Evolutionary conservation across 2,797 vertebrate species (phyloP).

Genomic region (Clarias fuscus): DNA sequence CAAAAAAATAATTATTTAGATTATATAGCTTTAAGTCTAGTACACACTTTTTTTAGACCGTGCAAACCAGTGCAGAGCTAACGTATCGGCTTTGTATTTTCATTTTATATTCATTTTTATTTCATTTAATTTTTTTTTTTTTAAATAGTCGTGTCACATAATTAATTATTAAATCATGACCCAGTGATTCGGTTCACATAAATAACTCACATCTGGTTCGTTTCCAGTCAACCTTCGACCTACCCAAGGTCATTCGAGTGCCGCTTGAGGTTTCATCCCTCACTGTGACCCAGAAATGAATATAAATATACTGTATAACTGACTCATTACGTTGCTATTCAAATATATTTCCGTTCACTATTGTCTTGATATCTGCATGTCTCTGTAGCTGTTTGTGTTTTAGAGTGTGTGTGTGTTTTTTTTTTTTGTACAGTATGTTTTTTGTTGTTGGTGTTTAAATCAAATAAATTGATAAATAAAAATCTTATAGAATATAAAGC

Average conservation of each 20-base stretch:
- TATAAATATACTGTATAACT: not conserved
- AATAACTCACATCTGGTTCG: constrained; percentile 53
- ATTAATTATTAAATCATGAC: not conserved
- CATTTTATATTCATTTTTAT: not conserved
- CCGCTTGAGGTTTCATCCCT: constrained; percentile 70
- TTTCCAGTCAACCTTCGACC: constrained; percentile 68
- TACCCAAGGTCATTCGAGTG: constrained; percentile 69
- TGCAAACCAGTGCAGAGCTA: not conserved
- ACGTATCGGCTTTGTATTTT: not conserved
- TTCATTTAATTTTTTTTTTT: not conserved
- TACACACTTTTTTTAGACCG: not conserved
- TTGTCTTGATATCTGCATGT: not conserved
- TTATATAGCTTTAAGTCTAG: not conserved
- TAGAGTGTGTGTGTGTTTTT: too few relatives aligned
- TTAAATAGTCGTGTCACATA: not conserved
- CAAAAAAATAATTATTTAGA: not conserved
- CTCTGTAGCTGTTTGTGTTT: not conserved
- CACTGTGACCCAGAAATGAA: not conserved
- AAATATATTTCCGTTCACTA: not conserved
- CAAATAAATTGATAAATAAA: not conserved
- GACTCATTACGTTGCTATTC: not conserved
- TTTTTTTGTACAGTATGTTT: not conserved
- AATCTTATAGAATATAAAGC: constrained; percentile 1
- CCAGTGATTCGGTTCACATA: not conserved
- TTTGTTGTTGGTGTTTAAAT: not conserved